Evolutionary conservation across 2,113 vertebrate species (phyloP).

Genomic region (Laterallus jamaicensis): DNA sequence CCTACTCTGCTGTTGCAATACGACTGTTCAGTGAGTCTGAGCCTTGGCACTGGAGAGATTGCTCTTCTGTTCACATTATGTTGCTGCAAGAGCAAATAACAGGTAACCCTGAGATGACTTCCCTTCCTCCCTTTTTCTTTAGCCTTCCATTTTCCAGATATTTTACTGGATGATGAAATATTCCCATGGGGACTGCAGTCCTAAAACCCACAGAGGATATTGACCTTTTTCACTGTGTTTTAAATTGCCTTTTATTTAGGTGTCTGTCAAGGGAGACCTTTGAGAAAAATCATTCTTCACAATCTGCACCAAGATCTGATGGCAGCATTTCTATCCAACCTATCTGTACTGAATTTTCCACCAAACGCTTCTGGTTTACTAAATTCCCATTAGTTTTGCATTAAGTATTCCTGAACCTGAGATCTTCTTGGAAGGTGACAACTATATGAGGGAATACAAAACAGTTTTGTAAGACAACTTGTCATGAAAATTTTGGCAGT

Average conservation of each 20-base stretch:
- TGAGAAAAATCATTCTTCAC: background rate
- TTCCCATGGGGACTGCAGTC: background rate
- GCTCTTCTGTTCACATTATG: fast-evolving
- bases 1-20: background rate
- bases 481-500: conserved; percentile 18
- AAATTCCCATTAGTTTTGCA: background rate
- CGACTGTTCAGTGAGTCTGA: background rate
- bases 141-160: background rate
- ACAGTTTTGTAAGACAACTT: background rate
- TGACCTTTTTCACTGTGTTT: background rate
- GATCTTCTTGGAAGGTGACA: background rate
- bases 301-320: background rate
- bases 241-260: background rate
- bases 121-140: background rate
- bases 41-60: background rate
- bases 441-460: background rate
- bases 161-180: background rate
- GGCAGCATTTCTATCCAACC: background rate
- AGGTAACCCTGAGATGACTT: background rate
- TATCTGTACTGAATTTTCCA: background rate
- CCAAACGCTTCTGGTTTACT: background rate
- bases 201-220: background rate
- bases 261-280: conserved; percentile 1
- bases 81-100: background rate
- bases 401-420: background rate